Evolutionary conservation across 2,888 invertebrate species (phyloP).

Genomic region (Chirona hameri): DNA sequence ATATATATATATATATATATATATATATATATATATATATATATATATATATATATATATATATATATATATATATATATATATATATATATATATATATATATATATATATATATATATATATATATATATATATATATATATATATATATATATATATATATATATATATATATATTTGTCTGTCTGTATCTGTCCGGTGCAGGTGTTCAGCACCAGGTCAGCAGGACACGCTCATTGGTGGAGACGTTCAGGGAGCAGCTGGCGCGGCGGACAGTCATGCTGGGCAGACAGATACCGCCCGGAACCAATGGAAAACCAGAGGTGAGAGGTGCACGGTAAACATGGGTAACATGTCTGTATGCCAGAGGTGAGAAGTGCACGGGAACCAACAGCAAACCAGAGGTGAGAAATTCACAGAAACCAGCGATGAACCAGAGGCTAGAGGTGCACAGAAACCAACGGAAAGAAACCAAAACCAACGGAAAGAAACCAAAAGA

Average conservation of each 20-base stretch:
- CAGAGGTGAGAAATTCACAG: not conserved
- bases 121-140: too few species aligned
- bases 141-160: too few species aligned
- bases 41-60: constrained; percentile 30
- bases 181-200: not conserved
- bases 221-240: not conserved
- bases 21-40: constrained; percentile 30
- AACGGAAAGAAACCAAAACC: not conserved
- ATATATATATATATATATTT: too few species aligned
- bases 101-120: too few species aligned
- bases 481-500: not conserved
- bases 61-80: too few species aligned
- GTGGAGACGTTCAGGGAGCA: not conserved
- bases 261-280: constrained; percentile 24
- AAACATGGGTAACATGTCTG: too few species aligned
- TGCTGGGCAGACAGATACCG: not conserved
- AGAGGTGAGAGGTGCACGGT: not conserved
- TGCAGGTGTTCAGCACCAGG: constrained; percentile 5
- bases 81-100: too few species aligned
- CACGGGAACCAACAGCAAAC: not conserved
- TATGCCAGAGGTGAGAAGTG: not conserved
- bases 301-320: not conserved
- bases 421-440: not conserved
- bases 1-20: constrained; percentile 30
- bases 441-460: not conserved